Evolutionary conservation across 64 coral and sea anemone species (phyloP).

Genomic region (Montipora foliosa): DNA sequence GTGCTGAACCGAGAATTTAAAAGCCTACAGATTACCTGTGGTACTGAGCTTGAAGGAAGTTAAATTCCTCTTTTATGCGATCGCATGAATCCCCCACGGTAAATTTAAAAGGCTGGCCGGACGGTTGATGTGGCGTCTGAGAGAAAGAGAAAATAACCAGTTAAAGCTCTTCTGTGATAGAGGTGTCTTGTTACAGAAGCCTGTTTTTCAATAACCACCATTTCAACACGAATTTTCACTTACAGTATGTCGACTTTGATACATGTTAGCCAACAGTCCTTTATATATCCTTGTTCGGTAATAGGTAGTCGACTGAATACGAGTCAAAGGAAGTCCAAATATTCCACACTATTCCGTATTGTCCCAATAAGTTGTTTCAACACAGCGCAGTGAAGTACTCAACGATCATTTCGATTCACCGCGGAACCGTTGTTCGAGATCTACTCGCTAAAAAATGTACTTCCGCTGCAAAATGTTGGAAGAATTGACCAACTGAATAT

Average conservation of each 20-base stretch:
- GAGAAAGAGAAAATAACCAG: conserved; percentile 59
- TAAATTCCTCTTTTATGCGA: conserved; percentile 99
- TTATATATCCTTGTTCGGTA: conserved; percentile 10
- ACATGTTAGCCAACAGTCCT: conserved; percentile 78
- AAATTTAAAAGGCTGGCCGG: conserved; percentile 98
- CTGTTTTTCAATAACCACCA: conserved; percentile 88
- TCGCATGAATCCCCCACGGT: conserved; percentile 98
- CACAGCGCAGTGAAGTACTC: conserved; percentile 93
- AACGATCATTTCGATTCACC: conserved; percentile 82
- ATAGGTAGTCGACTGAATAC: conserved; percentile 64
- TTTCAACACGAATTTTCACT: conserved; percentile 90
- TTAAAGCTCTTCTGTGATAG: conserved; percentile 42
- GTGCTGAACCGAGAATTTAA: conserved; percentile 69
- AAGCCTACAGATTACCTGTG: conserved; percentile 82
- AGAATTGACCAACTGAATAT: conserved; percentile 12
- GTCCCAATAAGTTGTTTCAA: conserved; percentile 89
- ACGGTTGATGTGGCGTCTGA: conserved; percentile 96
- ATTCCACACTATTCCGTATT: conserved; percentile 59
- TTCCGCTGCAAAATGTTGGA: conserved; percentile 21
- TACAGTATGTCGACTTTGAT: conserved; percentile 97
- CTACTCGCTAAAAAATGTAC: conserved; percentile 17
- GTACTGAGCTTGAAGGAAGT: conserved; percentile 99
- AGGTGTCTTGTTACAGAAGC: conserved; percentile 93
- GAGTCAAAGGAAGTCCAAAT: conserved; percentile 84
- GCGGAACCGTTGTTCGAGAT: conserved; percentile 77